Evolutionary conservation across 2,797 vertebrate genomes (phyloP).

Genomic region (Periophthalmus magnuspinnatus): DNA sequence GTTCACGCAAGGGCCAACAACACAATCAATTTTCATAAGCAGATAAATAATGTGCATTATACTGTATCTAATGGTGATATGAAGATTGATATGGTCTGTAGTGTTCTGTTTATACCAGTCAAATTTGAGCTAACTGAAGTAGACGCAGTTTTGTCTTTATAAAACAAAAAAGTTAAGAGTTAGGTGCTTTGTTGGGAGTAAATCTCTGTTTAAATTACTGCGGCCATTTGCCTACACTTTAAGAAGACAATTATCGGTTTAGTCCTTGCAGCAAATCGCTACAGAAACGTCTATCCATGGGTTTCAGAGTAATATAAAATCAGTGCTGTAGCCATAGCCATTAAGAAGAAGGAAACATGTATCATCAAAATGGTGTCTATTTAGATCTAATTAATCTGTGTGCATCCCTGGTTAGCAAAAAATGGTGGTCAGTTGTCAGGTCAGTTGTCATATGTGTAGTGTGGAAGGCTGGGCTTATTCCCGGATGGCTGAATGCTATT

Average conservation of each 20-base stretch:
- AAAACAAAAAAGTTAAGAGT: not conserved
- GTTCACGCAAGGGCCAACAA: conserved; percentile 31
- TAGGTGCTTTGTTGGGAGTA: not conserved
- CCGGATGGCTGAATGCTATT: not conserved
- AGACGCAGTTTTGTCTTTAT: not conserved
- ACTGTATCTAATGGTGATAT: not conserved
- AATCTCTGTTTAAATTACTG: not conserved
- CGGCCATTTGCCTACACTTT: not conserved
- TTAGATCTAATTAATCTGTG: not conserved
- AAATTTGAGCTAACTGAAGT: not conserved
- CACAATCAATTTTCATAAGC: conserved; percentile 28
- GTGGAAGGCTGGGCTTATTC: not conserved
- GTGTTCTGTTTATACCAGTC: not conserved
- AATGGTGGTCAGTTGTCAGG: not conserved
- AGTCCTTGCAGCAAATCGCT: not conserved
- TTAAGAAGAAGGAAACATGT: not conserved
- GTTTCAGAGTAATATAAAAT: not conserved
- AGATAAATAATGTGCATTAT: not conserved
- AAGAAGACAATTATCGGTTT: not conserved
- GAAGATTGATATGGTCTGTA: not conserved
- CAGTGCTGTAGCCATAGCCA: not conserved
- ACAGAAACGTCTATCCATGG: not conserved
- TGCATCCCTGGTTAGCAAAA: not conserved
- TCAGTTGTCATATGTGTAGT: not conserved
- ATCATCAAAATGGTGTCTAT: no score